Base-by-base conservation (phyloP, 2,888 invertebrate genomes). In the Aleiodes leptofemur region DNA sequence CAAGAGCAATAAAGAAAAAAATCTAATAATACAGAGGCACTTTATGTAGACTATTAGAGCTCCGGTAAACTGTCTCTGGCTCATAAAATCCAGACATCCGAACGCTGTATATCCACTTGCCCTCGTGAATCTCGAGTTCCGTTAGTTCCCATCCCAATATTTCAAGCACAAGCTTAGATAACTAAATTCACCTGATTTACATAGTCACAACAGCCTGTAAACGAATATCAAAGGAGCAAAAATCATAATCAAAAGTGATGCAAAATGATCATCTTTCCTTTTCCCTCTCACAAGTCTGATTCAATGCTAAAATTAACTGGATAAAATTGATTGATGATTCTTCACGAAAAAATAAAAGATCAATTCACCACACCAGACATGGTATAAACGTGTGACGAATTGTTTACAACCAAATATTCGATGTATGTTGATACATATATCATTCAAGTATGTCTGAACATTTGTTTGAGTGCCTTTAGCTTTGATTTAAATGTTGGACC, bases 11-110 rank as follows among this genome's bases (percentile, higher is more conserved):
- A 11, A 4, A 64, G 8, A 64, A 48, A 48, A 16, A 48, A 48
- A 64, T 48, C 11, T 23, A 14, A 48, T 43, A 64, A 64, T 16
- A 59, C 11, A 38, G 38, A 57, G 23, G 7, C 5, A 14, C 43
- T 43, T 57, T 23, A 70, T 57, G 38, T 56, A n/a, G 43, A 56
- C 55, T 59, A 31, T 7, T 57, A n/a, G 48, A 57, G 50, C 31
- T 59, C 74, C 53, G 64, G 71, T 66, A 73, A 74, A 72, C 76
- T 78, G 79, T 82, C 80, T 76, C 79, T 79, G 81, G 57, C 74
- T 83, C 83, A 76, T 85, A 83, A 84, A 84, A 81, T 72, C 79
- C 82, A 80, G 83, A 81, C 81, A 78, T 75, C 79, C 76, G 81
- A 85, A 81, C 76, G 77, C 69, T 16, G 57, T 77, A 73, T 77